These are phyloP conservation scores for Phytoseiulus persimilis DNA, from an alignment of 2,888 invertebrate genomes.

Conservation along the genomic window DNA sequence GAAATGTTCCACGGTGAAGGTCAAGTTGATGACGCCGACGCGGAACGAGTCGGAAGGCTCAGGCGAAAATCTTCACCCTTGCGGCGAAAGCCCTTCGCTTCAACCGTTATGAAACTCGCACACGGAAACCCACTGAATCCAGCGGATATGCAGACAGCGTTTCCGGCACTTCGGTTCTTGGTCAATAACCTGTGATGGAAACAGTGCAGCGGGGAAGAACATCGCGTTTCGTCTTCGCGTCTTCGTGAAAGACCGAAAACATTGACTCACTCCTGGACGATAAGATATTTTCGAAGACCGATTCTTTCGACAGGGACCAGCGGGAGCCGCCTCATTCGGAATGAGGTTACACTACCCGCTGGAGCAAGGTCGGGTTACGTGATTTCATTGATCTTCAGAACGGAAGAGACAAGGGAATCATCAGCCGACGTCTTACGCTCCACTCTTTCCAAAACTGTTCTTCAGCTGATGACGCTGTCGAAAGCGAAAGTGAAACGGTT, in stretches of 20 bases:
- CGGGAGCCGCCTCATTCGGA: no score
- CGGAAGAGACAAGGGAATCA: not conserved
- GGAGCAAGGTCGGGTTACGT: no score
- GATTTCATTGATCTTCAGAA: no score
- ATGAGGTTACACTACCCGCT: no score
- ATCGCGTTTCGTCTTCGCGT: no score
- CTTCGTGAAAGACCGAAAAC: no score
- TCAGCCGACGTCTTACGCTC: not conserved
- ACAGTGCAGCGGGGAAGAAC: not conserved
- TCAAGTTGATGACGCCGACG: not conserved
- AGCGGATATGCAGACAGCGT: not conserved
- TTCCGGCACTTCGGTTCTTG: not conserved
- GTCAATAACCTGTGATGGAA: not conserved
- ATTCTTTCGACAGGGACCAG: no score
- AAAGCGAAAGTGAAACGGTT: not conserved
- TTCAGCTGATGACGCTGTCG: not conserved
- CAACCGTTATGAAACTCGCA: not conserved
- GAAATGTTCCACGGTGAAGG: not conserved
- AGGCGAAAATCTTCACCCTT: not conserved
- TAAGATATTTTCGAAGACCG: no score
- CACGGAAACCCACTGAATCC: not conserved
- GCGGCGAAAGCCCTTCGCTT: not conserved
- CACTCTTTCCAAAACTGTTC: not conserved
- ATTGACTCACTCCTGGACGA: no score
- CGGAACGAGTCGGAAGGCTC: not conserved